Evolutionary conservation across 2,797 vertebrate species (phyloP), one percentile per base, ranked within the genome.

Genomic region (Coendou prehensilis): DNA sequence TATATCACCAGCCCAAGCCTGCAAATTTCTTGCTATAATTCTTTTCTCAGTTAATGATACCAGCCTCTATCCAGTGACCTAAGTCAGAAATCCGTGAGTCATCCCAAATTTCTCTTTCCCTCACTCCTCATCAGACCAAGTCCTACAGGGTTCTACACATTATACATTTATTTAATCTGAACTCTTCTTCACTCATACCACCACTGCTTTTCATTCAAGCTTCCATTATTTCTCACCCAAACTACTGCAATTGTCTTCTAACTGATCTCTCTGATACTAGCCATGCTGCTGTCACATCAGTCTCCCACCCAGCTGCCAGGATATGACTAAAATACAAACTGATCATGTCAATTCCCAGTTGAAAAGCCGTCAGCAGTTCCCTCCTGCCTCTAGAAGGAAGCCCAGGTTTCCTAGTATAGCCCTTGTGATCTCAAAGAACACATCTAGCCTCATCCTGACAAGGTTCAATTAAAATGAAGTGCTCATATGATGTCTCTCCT

Each of bases 51-150:
- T 63, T 91, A 87, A 95, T 37, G 89, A 52, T 6, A 80, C 26
- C 71, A 76, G 37, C 57, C 69, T 80, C 14, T n/a, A 87, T 33
- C 67, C 81, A 84, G 56, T 64, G n/a, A 91, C 76, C 57, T 71
- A 90, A 95, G 56, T n/a, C 75, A 96, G 89, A 93, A 87, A 93
- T 89, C 93, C 61, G 13, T 45, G 75, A 94, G 52, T 93, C 64
- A 87, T 87, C 56, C 45, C 59, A 87, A 59, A 79, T 47, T n/a
- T 90, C 64, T 81, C 22, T 87, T 47, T 83, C 84, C 30, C 26
- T 93, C 7, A 54, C 5, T 86, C 9, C 8, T 71, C 81, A 90
- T 78, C 64, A 87, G 20, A 89, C n/a, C 28, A 80, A 79, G 18
- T 59, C 20, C 37, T 73, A 33, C 15, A 64, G 54, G 30, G 14